phyloP scores from a whole-genome alignment of 1,140 invertebrate genomes.

The Penaeus vannamei region DNA sequence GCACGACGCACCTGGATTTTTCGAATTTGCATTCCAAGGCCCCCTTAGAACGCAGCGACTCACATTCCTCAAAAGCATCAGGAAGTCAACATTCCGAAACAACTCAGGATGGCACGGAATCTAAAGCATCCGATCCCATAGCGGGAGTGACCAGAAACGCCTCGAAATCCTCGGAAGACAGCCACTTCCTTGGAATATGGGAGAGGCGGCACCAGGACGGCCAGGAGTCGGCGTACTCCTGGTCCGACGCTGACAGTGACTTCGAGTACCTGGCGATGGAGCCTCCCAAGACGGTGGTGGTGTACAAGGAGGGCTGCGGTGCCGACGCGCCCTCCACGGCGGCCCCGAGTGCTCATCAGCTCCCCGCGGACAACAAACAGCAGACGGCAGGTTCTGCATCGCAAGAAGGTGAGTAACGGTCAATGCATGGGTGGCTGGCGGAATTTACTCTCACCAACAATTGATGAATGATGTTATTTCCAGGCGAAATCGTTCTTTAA shows the following conservation, averaged over 20 bases:
- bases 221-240: conserved; percentile 66
- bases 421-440: too few relatives aligned
- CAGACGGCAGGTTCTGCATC: too few relatives aligned
- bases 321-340: conserved; percentile 47
- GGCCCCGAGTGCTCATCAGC: conserved; percentile 64
- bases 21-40: not conserved
- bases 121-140: conserved; percentile 20
- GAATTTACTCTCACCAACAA: too few relatives aligned
- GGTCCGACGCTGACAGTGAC: conserved; percentile 68
- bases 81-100: conserved; percentile 16
- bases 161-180: conserved; percentile 55
- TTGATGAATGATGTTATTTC: too few relatives aligned
- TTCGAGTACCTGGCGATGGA: conserved; percentile 61
- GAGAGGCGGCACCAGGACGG: conserved; percentile 51
- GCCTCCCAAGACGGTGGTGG: conserved; percentile 51
- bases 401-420: too few relatives aligned
- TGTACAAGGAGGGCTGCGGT: conserved; percentile 62
- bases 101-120: not conserved
- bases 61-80: conserved; percentile 48
- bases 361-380: conserved; percentile 55
- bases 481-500: too few relatives aligned
- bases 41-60: conserved; percentile 36
- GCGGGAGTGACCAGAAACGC: conserved; percentile 37
- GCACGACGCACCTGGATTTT: not conserved
- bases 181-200: not conserved